phyloP scores from a whole-genome alignment of 2,113 vertebrate genomes.

The Onychostoma macrolepis region DNA sequence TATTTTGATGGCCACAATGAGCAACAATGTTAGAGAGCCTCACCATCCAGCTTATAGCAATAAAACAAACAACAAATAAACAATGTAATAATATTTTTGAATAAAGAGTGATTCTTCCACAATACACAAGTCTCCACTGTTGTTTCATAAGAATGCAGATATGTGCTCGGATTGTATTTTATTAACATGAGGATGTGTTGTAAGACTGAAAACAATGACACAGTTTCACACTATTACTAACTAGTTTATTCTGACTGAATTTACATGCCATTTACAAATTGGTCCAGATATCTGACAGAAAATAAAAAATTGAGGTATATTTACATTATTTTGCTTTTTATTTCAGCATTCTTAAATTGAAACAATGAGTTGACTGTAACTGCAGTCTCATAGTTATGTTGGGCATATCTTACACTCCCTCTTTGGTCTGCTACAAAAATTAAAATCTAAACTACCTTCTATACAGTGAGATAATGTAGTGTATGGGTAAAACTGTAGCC shows the following conservation, averaged over 20 bases:
- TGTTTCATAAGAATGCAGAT: neutral
- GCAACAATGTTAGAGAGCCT: too few relatives aligned
- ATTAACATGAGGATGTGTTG: too few relatives aligned
- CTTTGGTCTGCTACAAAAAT: neutral
- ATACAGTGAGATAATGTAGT: neutral
- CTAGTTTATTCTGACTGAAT: slow-evolving; percentile 36
- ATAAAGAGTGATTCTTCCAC: neutral
- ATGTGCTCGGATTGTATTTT: neutral
- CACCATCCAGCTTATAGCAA: too few relatives aligned
- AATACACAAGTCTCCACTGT: neutral
- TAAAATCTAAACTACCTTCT: neutral
- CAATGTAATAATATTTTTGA: neutral
- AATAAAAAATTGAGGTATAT: neutral
- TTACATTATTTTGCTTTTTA: neutral
- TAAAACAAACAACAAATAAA: too few relatives aligned
- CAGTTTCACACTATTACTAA: slow-evolving; percentile 14
- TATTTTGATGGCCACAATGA: neutral
- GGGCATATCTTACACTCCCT: slow-evolving; percentile 35
- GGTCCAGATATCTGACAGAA: slow-evolving; percentile 25
- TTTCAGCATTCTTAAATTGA: neutral
- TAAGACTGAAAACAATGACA: neutral
- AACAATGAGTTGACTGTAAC: neutral
- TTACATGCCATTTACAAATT: slow-evolving; percentile 10
- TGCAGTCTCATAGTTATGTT: slow-evolving; percentile 33
- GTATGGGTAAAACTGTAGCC: neutral